Percentiles rank a stretch among this genome's conserved stretches.
phyloP scores from a whole-genome alignment of 2,888 invertebrate genomes.

The Apodemia mormo region DNA sequence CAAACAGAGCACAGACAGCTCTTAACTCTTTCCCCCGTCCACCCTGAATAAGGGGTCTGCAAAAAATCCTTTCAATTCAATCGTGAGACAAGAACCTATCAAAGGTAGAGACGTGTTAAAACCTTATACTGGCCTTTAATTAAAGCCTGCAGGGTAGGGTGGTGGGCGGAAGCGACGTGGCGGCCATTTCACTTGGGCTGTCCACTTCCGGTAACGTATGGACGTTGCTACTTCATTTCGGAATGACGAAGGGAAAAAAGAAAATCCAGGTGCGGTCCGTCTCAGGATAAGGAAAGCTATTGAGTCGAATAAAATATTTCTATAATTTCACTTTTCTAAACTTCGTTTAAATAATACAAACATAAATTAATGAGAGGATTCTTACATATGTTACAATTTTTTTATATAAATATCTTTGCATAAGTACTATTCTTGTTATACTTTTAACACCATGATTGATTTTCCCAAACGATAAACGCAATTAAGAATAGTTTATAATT shows the following conservation, averaged over 20 bases:
- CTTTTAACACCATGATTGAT: no score
- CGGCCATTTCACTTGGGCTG: conserved; percentile 50
- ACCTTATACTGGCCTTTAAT: conserved; percentile 77
- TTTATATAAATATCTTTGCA: no score
- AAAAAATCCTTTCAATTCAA: conserved; percentile 59
- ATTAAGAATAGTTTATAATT: no score
- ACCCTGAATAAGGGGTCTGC: conserved; percentile 45
- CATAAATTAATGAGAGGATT: neutral
- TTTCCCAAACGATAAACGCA: no score
- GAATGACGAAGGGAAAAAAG: conserved; percentile 63
- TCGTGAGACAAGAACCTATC: conserved; percentile 50
- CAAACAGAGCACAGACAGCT: conserved; percentile 43
- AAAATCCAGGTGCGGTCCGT: conserved; percentile 59
- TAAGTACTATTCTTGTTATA: no score
- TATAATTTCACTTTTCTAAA: neutral
- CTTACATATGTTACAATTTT: no score
- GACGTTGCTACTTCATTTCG: conserved; percentile 72
- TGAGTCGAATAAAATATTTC: conserved; percentile 41
- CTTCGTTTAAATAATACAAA: no score
- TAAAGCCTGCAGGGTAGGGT: conserved; percentile 57
- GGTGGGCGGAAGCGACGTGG: conserved; percentile 38
- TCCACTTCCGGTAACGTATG: conserved; percentile 66
- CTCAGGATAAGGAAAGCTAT: conserved; percentile 47
- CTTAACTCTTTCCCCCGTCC: conserved; percentile 44
- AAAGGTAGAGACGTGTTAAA: conserved; percentile 70